These are phyloP conservation scores for Trididemnum nubilum DNA, from an alignment of 23 tunicate species.

Conservation along the genomic window DNA sequence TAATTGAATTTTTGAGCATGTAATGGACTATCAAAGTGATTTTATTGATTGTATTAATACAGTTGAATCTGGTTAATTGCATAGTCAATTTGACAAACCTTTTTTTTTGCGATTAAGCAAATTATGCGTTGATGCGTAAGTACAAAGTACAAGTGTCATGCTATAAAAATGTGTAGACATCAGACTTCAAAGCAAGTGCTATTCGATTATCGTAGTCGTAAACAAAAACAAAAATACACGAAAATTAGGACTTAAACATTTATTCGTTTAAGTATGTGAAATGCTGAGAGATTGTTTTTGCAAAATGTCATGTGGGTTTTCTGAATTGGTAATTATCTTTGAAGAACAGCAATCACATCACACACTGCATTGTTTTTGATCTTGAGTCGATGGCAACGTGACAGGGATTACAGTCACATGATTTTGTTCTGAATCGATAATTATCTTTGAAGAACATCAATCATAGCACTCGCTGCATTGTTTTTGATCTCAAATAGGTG, in stretches of 20 bases:
- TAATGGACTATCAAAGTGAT: too few relatives aligned
- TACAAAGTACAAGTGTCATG: too few relatives aligned
- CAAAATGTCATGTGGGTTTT: not conserved
- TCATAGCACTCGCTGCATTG: not conserved
- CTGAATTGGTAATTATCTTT: not conserved
- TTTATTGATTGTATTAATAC: too few relatives aligned
- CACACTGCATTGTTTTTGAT: not conserved
- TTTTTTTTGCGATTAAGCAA: not conserved
- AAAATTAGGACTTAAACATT: too few relatives aligned
- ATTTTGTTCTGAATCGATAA: not conserved
- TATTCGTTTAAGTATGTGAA: too few relatives aligned
- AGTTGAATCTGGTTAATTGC: slow-evolving; percentile 5
- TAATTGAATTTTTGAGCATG: too few relatives aligned
- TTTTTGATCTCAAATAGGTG: not conserved
- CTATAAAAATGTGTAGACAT: too few relatives aligned
- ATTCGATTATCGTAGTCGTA: too few relatives aligned
- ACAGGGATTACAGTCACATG: not conserved
- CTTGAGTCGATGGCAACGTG: not conserved
- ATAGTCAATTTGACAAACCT: not conserved
- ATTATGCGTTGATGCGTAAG: not conserved
- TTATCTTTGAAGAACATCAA: not conserved
- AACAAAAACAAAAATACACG: too few relatives aligned
- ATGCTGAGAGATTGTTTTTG: too few relatives aligned
- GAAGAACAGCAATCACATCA: not conserved
- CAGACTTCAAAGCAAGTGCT: too few relatives aligned